A percentile compares a stretch with the other conserved stretches of the same genome.
Conservation (phyloP, 2,797 vertebrate species). For the Fundulus diaphanus region DNA sequence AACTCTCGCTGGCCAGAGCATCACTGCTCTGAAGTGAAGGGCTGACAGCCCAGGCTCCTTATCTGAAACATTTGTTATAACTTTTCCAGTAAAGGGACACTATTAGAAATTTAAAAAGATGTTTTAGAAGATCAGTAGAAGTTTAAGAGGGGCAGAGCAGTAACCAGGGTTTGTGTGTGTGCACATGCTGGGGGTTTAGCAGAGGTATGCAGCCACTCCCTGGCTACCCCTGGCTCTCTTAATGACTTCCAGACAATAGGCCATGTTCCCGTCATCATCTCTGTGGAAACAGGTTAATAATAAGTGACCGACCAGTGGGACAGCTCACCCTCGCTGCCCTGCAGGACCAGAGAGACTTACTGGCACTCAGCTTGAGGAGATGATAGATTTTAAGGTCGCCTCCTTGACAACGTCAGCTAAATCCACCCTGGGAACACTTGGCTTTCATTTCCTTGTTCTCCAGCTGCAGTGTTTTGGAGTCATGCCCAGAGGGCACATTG, state of each 20-base stretch:
- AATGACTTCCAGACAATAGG: constrained; percentile 85
- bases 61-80: neutral
- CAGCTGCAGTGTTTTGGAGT: constrained; percentile 37
- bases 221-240: constrained; percentile 77
- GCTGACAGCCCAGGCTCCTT: neutral
- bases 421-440: constrained; percentile 38
- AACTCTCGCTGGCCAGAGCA: neutral
- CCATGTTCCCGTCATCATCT: constrained; percentile 77
- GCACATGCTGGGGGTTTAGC: constrained; percentile 68
- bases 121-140: neutral
- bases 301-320: constrained; percentile 57
- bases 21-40: neutral
- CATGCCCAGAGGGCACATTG: constrained; percentile 40
- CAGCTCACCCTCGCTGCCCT: constrained; percentile 54
- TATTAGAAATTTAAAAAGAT: neutral
- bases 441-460: constrained; percentile 34
- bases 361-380: constrained; percentile 29
- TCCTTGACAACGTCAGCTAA: constrained; percentile 27
- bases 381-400: constrained; percentile 27
- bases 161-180: constrained; percentile 20
- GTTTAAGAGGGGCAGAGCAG: neutral
- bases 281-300: constrained; percentile 85
- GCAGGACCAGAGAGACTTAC: constrained; percentile 36
- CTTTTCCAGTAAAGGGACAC: neutral
- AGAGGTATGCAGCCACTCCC: constrained; percentile 80